Evolutionary conservation across 2,888 invertebrate species (phyloP), one percentile per base, ranked within the genome.

Genomic region (Serripes groenlandicus): DNA sequence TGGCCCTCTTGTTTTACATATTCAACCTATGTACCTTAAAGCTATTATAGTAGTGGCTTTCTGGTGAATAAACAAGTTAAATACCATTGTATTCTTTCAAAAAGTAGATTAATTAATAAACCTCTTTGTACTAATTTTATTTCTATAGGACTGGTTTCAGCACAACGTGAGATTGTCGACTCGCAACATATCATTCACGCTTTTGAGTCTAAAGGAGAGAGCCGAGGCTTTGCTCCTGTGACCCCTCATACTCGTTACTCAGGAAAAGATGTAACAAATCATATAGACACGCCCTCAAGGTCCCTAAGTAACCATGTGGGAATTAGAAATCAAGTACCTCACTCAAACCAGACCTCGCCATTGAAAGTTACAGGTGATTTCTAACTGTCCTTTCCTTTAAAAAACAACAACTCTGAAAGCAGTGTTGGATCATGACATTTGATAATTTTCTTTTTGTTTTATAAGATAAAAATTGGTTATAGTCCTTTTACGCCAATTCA

Each of bases 181-280:
- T 94, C 94, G 74, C 93, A 94, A 75, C 93, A 94, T 88, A 89
- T 94, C 89, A 92, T 94, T 86, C 92, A 93, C 87, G 15, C 92
- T 83, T 91, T 90, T 81, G 90, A 90, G 85, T 80, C 89, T 26
- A 89, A 90, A 78, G 86, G 85, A 37, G 90, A 90, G 69, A 64
- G 80, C 70, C 84, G 82, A 58, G 89, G 89, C 64, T 90, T 90
- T 78, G 83, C 90, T 32, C 89, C 90, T 35, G 89, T 91, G 75
- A 88, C 85, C 30, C 83, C 88, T 42, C 66, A 42, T 35, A 42
- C 35, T 56, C 81, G 78, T 76, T 83, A 81, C 81, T 81, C 81
- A 28, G 54, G 66, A 74, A 84, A 80, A 71, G 80, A 76, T 62
- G 80, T 78, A 23, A 81, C 88, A 83, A 72, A 85, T 30, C 89